phyloP scores from a whole-genome alignment of 2,888 invertebrate species.

The Melieria omissa region DNA sequence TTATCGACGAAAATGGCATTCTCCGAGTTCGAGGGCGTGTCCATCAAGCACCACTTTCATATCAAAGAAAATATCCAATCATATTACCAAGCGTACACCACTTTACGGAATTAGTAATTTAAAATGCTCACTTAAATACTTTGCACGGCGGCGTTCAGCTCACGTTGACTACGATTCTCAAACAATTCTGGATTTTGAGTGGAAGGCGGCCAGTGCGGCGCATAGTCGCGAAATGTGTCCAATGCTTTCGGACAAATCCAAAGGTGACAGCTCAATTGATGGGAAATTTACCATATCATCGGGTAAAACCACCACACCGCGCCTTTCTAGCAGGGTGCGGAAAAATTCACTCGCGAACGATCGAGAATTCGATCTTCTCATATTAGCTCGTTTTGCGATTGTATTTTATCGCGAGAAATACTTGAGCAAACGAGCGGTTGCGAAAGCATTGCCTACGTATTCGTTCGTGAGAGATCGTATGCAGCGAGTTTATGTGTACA shows the following conservation, averaged over 20 bases:
- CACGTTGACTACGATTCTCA: constrained; percentile 12
- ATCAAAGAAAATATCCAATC: not conserved
- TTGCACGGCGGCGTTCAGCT: constrained; percentile 31
- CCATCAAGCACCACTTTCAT: constrained; percentile 7
- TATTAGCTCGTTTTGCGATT: too few relatives aligned
- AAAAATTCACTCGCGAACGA: too few relatives aligned
- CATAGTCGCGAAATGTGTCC: constrained; percentile 15
- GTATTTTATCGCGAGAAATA: too few relatives aligned
- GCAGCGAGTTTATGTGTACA: too few relatives aligned
- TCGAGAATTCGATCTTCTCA: too few relatives aligned
- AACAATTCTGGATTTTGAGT: constrained; percentile 24
- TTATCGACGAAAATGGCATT: not conserved
- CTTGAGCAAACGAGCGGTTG: too few relatives aligned
- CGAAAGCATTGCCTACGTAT: too few relatives aligned
- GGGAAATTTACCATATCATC: constrained; percentile 30
- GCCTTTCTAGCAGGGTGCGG: constrained; percentile 29
- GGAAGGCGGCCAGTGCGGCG: not conserved
- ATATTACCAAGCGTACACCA: not conserved
- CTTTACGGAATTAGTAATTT: constrained; percentile 11
- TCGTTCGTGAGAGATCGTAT: too few relatives aligned
- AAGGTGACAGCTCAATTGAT: constrained; percentile 34
- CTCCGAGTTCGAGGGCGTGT: not conserved
- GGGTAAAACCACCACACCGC: constrained; percentile 25
- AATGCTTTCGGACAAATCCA: constrained; percentile 34
- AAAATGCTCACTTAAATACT: constrained; percentile 20